Conservation (phyloP, 2,888 invertebrate genomes). For the Nymphalis polychloros region DNA sequence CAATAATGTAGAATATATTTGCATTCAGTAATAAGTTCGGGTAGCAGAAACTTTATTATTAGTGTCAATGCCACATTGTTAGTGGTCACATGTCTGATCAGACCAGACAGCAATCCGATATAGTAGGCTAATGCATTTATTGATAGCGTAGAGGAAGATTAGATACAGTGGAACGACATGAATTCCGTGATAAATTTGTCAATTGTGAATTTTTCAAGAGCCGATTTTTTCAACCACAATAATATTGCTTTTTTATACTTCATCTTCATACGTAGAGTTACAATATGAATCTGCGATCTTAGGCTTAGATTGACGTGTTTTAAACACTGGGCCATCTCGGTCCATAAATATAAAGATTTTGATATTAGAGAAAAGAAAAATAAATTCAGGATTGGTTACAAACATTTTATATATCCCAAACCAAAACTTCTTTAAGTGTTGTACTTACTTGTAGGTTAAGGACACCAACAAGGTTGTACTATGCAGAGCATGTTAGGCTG, state of each 20-base stretch:
- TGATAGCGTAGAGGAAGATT: conserved; percentile 37
- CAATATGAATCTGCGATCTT: too few relatives aligned
- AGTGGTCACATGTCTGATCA: conserved; percentile 54
- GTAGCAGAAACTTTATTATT: conserved; percentile 52
- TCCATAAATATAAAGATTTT: too few relatives aligned
- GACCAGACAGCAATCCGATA: conserved; percentile 61
- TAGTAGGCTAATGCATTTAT: conserved; percentile 26
- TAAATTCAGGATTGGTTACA: too few relatives aligned
- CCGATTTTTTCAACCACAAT: neutral
- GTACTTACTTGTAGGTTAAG: too few relatives aligned
- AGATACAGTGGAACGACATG: conserved; percentile 35
- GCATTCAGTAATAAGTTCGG: conserved; percentile 43
- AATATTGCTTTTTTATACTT: neutral
- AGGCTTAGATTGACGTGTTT: too few relatives aligned
- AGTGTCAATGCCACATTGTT: conserved; percentile 72
- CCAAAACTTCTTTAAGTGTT: too few relatives aligned
- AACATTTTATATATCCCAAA: too few relatives aligned
- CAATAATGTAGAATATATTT: conserved; percentile 41
- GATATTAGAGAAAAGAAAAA: too few relatives aligned
- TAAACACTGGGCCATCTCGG: too few relatives aligned
- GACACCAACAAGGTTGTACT: too few relatives aligned
- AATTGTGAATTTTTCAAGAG: neutral
- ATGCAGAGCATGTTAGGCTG: too few relatives aligned
- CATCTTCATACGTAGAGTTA: too few relatives aligned
- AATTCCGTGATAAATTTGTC: conserved; percentile 11